phyloP scores from a whole-genome alignment of 2,888 invertebrate genomes.

The Belgica antarctica region DNA sequence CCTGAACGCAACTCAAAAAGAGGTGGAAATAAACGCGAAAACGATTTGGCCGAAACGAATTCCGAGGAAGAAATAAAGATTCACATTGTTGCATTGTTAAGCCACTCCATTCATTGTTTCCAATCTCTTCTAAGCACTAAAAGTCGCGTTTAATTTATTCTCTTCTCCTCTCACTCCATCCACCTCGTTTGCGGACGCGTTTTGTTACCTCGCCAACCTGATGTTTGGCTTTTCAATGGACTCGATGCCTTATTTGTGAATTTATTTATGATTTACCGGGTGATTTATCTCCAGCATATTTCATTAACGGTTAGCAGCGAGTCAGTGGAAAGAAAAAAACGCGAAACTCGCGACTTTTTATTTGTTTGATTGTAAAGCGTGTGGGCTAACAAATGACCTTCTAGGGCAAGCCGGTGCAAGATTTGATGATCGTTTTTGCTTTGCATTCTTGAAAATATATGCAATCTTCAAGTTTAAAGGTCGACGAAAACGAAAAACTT shows the following conservation, averaged over 20 bases:
- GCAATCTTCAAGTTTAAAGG: too few relatives aligned
- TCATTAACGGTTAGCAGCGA: neutral
- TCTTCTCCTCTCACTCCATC: neutral
- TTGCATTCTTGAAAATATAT: too few relatives aligned
- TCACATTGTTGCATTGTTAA: slow-evolving; percentile 5
- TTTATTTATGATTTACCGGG: slow-evolving; percentile 1
- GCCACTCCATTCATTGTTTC: neutral
- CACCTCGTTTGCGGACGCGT: neutral
- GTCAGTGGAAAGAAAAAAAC: neutral
- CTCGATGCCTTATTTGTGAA: neutral
- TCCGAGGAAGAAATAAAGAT: neutral
- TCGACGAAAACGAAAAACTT: too few relatives aligned
- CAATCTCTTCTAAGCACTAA: slow-evolving; percentile 5
- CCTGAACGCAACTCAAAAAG: too few relatives aligned
- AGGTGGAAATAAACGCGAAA: too few relatives aligned
- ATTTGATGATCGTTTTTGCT: too few relatives aligned
- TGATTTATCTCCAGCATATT: neutral
- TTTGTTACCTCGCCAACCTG: too few relatives aligned
- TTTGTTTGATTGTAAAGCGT: neutral
- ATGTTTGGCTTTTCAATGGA: neutral
- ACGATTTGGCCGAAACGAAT: too few relatives aligned
- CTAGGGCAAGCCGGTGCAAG: too few relatives aligned
- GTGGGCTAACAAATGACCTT: neutral
- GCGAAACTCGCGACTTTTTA: neutral
- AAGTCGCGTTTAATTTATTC: neutral